A percentile compares a stretch with the other conserved stretches of the same genome.
Evolutionary conservation across 2,797 vertebrate genomes (phyloP).

Genomic region (Acanthurus leucopareius): DNA sequence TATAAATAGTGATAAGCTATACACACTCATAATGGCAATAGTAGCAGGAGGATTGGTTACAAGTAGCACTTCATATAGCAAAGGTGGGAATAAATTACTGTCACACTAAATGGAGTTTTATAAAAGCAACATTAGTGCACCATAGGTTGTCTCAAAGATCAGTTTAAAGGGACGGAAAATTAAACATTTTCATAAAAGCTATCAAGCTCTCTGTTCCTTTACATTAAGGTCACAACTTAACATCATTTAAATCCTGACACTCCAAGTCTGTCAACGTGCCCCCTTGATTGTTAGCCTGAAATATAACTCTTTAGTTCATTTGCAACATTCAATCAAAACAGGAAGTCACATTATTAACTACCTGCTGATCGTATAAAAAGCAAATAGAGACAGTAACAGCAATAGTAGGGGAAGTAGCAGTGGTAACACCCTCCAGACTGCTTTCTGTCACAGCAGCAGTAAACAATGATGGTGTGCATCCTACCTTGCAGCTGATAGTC

Average conservation of each 20-base stretch:
- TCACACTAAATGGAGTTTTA: background rate
- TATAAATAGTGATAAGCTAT: too few species aligned
- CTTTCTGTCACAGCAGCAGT: background rate
- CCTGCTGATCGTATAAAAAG: background rate
- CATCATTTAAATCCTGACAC: background rate
- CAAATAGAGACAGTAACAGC: background rate
- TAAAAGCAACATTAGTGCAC: background rate
- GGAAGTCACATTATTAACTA: background rate
- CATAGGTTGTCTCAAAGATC: background rate
- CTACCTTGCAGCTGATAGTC: slow-evolving; percentile 86
- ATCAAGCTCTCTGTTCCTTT: too few species aligned
- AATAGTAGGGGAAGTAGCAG: background rate
- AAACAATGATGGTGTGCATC: background rate
- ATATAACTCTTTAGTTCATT: background rate
- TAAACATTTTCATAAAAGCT: too few species aligned
- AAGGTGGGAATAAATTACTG: background rate
- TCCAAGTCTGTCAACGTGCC: too few species aligned
- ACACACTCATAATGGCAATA: background rate
- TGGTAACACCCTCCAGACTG: background rate
- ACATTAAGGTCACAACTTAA: too few species aligned
- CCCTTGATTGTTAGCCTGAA: background rate
- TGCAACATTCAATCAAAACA: background rate
- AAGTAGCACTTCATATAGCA: too few species aligned
- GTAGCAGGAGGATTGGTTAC: background rate
- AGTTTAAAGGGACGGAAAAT: too few species aligned